A percentile compares a stretch with the other conserved stretches of the same genome.
phyloP scores from a whole-genome alignment of 2,888 invertebrate species.

The Cephus pulcher region DNA sequence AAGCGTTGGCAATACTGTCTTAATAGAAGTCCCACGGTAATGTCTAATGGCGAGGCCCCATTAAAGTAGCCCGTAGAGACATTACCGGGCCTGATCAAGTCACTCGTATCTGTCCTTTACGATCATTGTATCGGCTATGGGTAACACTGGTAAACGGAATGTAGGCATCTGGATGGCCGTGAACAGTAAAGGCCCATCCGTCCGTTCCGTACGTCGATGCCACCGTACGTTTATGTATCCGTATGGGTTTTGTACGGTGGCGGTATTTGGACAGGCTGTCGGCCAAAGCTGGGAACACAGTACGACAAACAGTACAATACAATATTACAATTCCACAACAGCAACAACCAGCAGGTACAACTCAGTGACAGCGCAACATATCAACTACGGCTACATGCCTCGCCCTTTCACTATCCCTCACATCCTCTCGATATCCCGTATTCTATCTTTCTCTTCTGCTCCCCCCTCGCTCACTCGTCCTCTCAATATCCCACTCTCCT shows the following conservation, averaged over 20 bases:
- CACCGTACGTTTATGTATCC: background rate
- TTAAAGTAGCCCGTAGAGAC: background rate
- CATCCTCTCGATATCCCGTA: background rate
- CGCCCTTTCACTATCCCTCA: slow-evolving; percentile 6
- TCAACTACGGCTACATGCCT: slow-evolving; percentile 43
- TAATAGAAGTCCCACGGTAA: background rate
- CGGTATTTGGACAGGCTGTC: slow-evolving; percentile 61
- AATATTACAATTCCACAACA: slow-evolving; percentile 57
- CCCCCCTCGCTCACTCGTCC: slow-evolving; percentile 22
- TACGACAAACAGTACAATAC: slow-evolving; percentile 56
- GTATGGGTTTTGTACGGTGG: slow-evolving; percentile 43
- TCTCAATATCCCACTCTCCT: slow-evolving; percentile 22
- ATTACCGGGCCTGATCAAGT: background rate
- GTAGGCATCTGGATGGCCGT: background rate
- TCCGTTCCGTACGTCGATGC: background rate
- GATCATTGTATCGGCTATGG: slow-evolving; percentile 4
- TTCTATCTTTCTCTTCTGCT: slow-evolving; percentile 1
- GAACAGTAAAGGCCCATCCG: background rate
- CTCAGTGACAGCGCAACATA: slow-evolving; percentile 57
- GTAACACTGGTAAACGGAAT: slow-evolving; percentile 41
- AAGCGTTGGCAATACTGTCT: background rate
- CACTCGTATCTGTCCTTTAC: background rate
- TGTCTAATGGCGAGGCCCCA: background rate
- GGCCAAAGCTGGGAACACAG: slow-evolving; percentile 46
- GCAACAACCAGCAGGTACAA: slow-evolving; percentile 50